These are phyloP conservation scores for Meiosimyza decipiens DNA, from an alignment of 2,888 invertebrate species.

Conservation along the genomic window DNA sequence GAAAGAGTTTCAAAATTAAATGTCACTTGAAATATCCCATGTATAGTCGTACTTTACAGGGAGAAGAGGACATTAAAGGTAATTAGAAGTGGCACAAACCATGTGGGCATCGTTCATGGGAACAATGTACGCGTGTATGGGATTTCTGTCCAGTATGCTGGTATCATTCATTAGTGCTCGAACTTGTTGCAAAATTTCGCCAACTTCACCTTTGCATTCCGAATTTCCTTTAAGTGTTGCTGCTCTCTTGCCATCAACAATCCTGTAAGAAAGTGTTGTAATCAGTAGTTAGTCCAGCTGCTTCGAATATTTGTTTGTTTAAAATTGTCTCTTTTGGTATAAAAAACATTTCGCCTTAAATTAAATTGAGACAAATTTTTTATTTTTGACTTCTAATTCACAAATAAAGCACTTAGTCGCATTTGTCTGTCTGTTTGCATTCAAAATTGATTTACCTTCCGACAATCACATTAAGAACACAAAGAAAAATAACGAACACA, in stretches of 20 bases:
- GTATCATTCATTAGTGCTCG: conserved; percentile 71
- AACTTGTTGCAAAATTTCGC: conserved; percentile 68
- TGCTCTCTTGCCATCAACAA: neutral
- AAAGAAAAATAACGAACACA: too few species aligned
- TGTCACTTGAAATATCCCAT: too few species aligned
- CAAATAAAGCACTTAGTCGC: neutral
- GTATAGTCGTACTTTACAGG: too few species aligned
- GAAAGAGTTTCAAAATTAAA: too few species aligned
- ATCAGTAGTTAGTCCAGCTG: too few species aligned
- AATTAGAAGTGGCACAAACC: conserved; percentile 60
- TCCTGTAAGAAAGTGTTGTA: too few species aligned
- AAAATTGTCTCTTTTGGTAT: neutral
- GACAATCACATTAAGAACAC: too few species aligned
- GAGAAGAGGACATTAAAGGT: too few species aligned
- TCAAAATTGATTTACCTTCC: too few species aligned
- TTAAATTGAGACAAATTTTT: neutral
- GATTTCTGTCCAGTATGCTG: conserved; percentile 66
- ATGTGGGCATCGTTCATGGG: conserved; percentile 87
- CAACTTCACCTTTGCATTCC: conserved; percentile 53
- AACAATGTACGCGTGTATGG: conserved; percentile 85
- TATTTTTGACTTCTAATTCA: neutral
- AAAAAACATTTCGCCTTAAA: neutral
- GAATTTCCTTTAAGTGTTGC: neutral
- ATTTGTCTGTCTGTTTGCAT: too few species aligned
- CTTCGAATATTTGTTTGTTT: too few species aligned